These are phyloP conservation scores for Lasioglossum marginatum DNA, from an alignment of 2,888 invertebrate genomes.

Conservation along the genomic window DNA sequence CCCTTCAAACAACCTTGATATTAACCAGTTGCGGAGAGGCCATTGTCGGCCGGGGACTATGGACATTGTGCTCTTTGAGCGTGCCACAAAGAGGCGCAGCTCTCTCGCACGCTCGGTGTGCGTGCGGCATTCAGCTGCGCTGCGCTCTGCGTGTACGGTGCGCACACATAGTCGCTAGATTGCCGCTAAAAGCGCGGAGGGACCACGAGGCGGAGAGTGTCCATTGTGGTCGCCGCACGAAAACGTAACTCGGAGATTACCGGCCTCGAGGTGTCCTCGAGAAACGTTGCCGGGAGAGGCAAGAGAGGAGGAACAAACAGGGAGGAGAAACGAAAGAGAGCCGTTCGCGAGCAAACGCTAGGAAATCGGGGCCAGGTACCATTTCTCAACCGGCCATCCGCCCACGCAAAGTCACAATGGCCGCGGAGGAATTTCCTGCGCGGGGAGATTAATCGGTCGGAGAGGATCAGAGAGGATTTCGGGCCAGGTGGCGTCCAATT, in stretches of 20 bases:
- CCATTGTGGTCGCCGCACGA: constrained; percentile 69
- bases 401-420: constrained; percentile 69
- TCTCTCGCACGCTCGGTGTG: constrained; percentile 68
- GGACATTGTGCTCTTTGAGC: constrained; percentile 81
- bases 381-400: constrained; percentile 62
- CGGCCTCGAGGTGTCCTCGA: constrained; percentile 34
- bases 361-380: constrained; percentile 24
- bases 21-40: constrained; percentile 80
- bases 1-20: constrained; percentile 81
- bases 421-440: constrained; percentile 72
- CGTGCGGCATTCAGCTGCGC: constrained; percentile 70
- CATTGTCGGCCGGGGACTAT: constrained; percentile 78
- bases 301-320: background rate
- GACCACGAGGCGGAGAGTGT: constrained; percentile 60
- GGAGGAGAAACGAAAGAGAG: background rate
- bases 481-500: constrained; percentile 11
- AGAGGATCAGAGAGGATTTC: constrained; percentile 57
- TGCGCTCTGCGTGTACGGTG: constrained; percentile 11
- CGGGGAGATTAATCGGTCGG: constrained; percentile 81
- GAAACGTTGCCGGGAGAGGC: constrained; percentile 6
- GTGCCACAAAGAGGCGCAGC: constrained; percentile 73
- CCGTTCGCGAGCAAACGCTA: background rate
- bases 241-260: constrained; percentile 61
- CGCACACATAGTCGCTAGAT: constrained; percentile 72
- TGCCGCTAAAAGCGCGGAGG: constrained; percentile 73